A percentile compares a stretch with the other conserved stretches of the same genome.
phyloP scores from a whole-genome alignment of 2,888 invertebrate genomes.

The Anarsia innoxiella region DNA sequence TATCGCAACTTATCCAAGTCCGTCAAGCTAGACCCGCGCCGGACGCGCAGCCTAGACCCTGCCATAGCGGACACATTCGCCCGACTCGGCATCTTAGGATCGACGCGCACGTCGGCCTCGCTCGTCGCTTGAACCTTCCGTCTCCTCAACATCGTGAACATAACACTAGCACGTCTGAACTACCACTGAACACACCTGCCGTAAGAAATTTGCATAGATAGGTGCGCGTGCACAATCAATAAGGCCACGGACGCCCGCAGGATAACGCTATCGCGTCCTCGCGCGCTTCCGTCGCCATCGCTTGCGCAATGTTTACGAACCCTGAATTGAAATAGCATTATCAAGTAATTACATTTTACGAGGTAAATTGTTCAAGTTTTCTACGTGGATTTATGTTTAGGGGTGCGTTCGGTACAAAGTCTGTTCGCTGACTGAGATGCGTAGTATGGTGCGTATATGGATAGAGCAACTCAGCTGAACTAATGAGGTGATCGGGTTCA shows the following conservation, averaged over 20 bases:
- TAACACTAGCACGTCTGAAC: conserved; percentile 35
- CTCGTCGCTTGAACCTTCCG: conserved; percentile 62
- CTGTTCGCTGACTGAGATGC: conserved; percentile 59
- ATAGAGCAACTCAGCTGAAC: conserved; percentile 57
- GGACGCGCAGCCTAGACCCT: conserved; percentile 73
- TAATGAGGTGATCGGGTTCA: conserved; percentile 71
- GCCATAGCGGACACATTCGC: conserved; percentile 40
- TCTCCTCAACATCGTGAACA: conserved; percentile 50
- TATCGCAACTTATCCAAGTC: conserved; percentile 80
- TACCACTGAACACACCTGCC: conserved; percentile 53
- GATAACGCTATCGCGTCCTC: conserved; percentile 62
- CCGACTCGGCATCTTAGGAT: conserved; percentile 70
- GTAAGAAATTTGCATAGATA: conserved; percentile 61
- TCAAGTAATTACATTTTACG: conserved; percentile 16
- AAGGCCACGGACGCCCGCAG: conserved; percentile 72
- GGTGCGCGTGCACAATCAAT: conserved; percentile 54
- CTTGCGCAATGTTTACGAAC: conserved; percentile 46
- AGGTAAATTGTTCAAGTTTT: conserved; percentile 17
- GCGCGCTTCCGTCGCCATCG: conserved; percentile 55
- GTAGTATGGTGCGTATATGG: conserved; percentile 48
- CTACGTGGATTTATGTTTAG: conserved; percentile 18
- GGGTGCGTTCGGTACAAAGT: conserved; percentile 58
- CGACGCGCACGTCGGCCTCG: conserved; percentile 67
- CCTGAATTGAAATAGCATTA: conserved; percentile 27
- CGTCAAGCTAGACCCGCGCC: conserved; percentile 82